Percentiles rank a stretch among this genome's conserved stretches.
These are phyloP conservation scores for Ectobius pallidus DNA, from an alignment of 2,888 invertebrate species.

Conservation along the genomic window DNA sequence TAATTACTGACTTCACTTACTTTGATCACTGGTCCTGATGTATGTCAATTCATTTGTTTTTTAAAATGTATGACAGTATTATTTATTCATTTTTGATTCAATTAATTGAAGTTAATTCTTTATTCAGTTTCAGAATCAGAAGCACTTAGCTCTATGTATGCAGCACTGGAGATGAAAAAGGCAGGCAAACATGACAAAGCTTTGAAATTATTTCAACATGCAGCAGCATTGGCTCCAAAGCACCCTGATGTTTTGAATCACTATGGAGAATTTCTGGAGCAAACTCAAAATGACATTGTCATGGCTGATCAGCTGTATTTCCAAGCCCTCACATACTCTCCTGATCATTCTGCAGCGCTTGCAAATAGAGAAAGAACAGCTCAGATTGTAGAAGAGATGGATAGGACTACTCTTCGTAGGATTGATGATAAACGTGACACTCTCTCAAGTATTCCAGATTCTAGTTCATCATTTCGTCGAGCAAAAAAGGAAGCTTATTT, in stretches of 20 bases:
- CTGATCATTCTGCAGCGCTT: conserved; percentile 67
- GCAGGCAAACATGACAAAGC: conserved; percentile 87
- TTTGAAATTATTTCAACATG: conserved; percentile 85
- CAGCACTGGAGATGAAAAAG: conserved; percentile 84
- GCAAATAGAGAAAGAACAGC: conserved; percentile 84
- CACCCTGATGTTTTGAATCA: conserved; percentile 70
- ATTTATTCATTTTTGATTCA: too few relatives aligned
- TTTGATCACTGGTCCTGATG: too few relatives aligned
- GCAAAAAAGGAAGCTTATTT: conserved; percentile 96
- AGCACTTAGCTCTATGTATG: conserved; percentile 82
- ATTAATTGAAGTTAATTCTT: too few relatives aligned
- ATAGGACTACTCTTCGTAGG: conserved; percentile 74
- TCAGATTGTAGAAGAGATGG: conserved; percentile 87
- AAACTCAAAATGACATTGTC: conserved; percentile 81
- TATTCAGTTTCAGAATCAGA: conserved; percentile 58
- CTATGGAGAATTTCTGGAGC: conserved; percentile 92
- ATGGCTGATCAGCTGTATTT: conserved; percentile 90
- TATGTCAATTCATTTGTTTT: too few relatives aligned
- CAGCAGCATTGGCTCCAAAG: conserved; percentile 86
- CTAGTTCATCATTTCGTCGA: conserved; percentile 78
- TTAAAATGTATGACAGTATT: too few relatives aligned
- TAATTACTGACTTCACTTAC: too few relatives aligned
- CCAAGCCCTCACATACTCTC: conserved; percentile 81
- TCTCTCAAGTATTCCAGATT: conserved; percentile 80
- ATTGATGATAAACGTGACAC: conserved; percentile 86